A percentile compares a stretch with the other conserved stretches of the same genome.
Evolutionary conservation across 1,140 invertebrate species (phyloP).

Genomic region (Cyrtorhinus lividipennis): DNA sequence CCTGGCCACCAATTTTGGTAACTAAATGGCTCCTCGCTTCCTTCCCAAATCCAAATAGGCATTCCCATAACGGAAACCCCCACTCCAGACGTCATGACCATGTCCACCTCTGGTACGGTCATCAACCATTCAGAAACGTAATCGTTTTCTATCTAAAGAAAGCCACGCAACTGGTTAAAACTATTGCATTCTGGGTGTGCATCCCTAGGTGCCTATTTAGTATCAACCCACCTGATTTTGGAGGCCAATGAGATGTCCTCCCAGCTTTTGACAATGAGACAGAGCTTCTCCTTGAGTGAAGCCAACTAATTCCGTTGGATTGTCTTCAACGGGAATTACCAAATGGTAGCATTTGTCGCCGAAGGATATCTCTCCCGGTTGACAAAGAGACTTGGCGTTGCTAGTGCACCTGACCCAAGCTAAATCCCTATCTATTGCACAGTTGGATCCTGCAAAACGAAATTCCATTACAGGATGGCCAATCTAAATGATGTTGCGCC

Average conservation of each 20-base stretch:
- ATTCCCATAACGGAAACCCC: constrained; percentile 33
- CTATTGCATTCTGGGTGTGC: no score
- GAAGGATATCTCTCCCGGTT: constrained; percentile 33
- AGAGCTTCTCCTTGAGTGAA: constrained; percentile 36
- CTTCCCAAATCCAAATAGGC: constrained; percentile 40
- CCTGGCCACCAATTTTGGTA: constrained; percentile 34
- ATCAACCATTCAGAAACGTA: constrained; percentile 41
- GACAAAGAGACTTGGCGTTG: constrained; percentile 35
- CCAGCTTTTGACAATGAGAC: constrained; percentile 31
- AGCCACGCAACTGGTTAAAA: no score
- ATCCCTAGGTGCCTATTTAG: neutral
- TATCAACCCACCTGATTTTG: constrained; percentile 30
- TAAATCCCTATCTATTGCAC: constrained; percentile 30
- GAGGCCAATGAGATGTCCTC: constrained; percentile 37
- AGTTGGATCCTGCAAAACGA: constrained; percentile 10
- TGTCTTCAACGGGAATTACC: constrained; percentile 24
- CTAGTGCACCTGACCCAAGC: constrained; percentile 33
- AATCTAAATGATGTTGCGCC: neutral
- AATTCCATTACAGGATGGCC: no score
- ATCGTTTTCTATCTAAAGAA: constrained; percentile 40
- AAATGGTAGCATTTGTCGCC: constrained; percentile 28
- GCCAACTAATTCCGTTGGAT: constrained; percentile 26
- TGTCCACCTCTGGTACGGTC: constrained; percentile 31
- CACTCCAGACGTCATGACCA: constrained; percentile 38
- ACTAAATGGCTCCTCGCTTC: constrained; percentile 27